Conservation (phyloP, 2,113 vertebrate species). For the Rynchops niger region DNA sequence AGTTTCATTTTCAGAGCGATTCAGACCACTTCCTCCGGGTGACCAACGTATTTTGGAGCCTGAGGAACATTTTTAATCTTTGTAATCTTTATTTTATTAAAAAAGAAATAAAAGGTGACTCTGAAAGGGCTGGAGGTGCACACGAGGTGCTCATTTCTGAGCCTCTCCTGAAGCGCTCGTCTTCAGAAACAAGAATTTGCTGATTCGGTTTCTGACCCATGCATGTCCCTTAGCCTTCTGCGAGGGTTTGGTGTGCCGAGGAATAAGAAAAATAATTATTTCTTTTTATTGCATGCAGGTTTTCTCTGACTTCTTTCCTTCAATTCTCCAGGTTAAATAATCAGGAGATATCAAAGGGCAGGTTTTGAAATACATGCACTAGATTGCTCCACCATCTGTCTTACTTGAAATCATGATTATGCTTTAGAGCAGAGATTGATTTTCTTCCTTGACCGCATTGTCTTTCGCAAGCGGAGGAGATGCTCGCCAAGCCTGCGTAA, state of each 20-base stretch:
- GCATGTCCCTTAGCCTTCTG: neutral
- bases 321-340: constrained; percentile 29
- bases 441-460: neutral
- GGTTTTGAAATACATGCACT: neutral
- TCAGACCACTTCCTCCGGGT: neutral
- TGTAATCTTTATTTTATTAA: constrained; percentile 53
- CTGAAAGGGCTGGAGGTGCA: neutral
- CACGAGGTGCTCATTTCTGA: neutral
- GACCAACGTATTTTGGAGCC: neutral
- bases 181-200: constrained; percentile 1
- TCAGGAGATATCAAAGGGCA: constrained; percentile 7
- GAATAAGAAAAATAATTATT: constrained; percentile 39
- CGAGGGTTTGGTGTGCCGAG: neutral
- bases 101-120: constrained; percentile 60
- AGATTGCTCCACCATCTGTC: neutral
- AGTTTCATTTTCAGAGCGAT: neutral
- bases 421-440: constrained; percentile 40
- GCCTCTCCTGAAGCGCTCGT: neutral
- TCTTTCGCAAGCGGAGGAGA: neutral
- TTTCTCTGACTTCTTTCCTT: neutral
- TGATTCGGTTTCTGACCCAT: neutral
- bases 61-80: neutral
- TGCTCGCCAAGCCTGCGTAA: neutral
- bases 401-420: constrained; percentile 13
- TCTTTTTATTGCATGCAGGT: constrained; percentile 25